Conservation (phyloP, 2,888 invertebrate species). For the Apeira syringaria region DNA sequence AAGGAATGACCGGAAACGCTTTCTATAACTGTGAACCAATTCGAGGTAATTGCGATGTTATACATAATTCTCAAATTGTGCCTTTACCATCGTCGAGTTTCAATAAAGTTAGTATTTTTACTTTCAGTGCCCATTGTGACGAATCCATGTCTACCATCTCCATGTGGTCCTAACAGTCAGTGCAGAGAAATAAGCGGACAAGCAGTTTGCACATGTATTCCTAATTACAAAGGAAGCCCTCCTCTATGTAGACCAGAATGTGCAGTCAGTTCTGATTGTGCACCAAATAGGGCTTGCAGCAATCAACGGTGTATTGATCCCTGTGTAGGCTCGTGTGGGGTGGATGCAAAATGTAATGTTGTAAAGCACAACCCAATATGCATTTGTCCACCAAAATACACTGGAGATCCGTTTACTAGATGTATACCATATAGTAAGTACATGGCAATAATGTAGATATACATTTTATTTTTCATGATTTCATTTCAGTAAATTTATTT, state of each 20-base stretch:
- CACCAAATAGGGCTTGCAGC: conserved; percentile 87
- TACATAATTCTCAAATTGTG: too few species aligned
- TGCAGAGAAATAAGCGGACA: conserved; percentile 86
- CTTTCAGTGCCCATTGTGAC: conserved; percentile 61
- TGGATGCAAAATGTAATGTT: conserved; percentile 88
- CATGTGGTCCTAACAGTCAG: conserved; percentile 91
- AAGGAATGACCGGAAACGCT: conserved; percentile 87
- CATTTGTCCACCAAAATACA: conserved; percentile 86
- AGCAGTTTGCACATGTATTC: conserved; percentile 89
- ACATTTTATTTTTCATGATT: too few species aligned
- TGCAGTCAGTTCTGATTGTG: conserved; percentile 89
- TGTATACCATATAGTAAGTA: conserved; percentile 79
- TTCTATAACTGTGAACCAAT: conserved; percentile 85
- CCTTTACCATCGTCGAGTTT: too few species aligned
- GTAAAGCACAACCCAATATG: conserved; percentile 91
- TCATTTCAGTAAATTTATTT: too few species aligned
- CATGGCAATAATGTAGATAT: neutral
- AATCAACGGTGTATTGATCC: conserved; percentile 91
- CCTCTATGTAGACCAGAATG: conserved; percentile 91
- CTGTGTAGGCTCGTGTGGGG: conserved; percentile 89
- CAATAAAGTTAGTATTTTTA: too few species aligned
- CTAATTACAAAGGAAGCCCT: conserved; percentile 87
- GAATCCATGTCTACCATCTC: conserved; percentile 88
- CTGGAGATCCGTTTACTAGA: conserved; percentile 90
- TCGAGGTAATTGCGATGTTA: conserved; percentile 67